phyloP scores from a whole-genome alignment of 2,888 invertebrate species.

The Eilema griseolum region DNA sequence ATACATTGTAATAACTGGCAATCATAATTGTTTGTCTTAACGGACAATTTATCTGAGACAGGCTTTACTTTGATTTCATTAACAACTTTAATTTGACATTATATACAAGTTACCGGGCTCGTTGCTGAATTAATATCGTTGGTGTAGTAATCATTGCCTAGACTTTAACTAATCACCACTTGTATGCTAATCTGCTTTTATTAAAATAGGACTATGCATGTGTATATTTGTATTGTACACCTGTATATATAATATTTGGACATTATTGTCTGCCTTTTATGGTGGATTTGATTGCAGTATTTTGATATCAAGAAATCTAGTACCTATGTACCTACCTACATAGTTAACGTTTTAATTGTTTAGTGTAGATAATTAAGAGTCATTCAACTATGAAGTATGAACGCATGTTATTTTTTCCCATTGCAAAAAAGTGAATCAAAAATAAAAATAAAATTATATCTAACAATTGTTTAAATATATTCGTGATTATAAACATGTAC shows the following conservation, averaged over 20 bases:
- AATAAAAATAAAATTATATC: no score
- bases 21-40: constrained; percentile 79
- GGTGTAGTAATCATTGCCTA: constrained; percentile 36
- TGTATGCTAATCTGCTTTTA: constrained; percentile 46
- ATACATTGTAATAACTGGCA: constrained; percentile 77
- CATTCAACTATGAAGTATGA: background rate
- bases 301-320: background rate
- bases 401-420: background rate
- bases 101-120: constrained; percentile 40
- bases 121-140: constrained; percentile 37
- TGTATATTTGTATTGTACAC: background rate
- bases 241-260: background rate
- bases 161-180: constrained; percentile 44
- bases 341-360: no score
- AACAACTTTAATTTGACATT: constrained; percentile 55
- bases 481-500: background rate
- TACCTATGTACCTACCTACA: no score
- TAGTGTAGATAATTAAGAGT: background rate
- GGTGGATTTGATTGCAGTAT: background rate
- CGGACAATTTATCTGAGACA: constrained; percentile 74
- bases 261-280: background rate
- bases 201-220: constrained; percentile 16
- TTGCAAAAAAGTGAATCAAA: background rate
- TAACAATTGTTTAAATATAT: background rate
- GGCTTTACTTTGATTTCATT: constrained; percentile 71